Evolutionary conservation across 2,888 invertebrate species (phyloP).

Genomic region (Glaucopsyche alexis): DNA sequence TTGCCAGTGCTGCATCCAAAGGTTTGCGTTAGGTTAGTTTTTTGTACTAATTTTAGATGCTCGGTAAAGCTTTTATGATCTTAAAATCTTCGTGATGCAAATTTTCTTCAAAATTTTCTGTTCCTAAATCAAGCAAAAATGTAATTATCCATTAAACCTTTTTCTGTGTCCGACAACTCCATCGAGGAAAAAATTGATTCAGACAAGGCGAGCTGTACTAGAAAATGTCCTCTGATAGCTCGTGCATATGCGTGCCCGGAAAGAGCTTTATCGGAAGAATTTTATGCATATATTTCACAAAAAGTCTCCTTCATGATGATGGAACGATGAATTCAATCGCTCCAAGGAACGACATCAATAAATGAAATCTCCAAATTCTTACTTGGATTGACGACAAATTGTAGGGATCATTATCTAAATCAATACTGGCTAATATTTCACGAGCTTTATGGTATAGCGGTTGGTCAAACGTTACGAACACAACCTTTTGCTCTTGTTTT

Average conservation of each 20-base stretch:
- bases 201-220: constrained; percentile 44
- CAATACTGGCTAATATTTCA: background rate
- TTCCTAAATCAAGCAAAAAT: no score
- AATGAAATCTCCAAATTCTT: background rate
- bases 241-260: constrained; percentile 47
- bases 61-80: no score
- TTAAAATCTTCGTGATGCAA: no score
- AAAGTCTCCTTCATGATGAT: background rate
- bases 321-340: background rate
- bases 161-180: no score
- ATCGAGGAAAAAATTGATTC: constrained; percentile 38
- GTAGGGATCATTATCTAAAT: background rate
- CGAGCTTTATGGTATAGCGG: background rate
- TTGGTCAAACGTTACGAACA: background rate
- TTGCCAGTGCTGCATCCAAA: background rate
- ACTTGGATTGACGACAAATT: background rate
- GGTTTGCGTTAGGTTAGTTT: background rate
- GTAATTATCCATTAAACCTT: no score
- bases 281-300: constrained; percentile 39
- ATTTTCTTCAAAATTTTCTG: no score
- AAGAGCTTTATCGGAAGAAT: constrained; percentile 47
- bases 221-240: constrained; percentile 47
- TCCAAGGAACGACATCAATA: background rate
- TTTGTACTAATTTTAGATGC: background rate
- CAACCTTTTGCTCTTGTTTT: background rate